Percentiles rank a stretch among this genome's conserved stretches.
Conservation (phyloP, 2,888 invertebrate species). For the Palloptera scutellata region DNA sequence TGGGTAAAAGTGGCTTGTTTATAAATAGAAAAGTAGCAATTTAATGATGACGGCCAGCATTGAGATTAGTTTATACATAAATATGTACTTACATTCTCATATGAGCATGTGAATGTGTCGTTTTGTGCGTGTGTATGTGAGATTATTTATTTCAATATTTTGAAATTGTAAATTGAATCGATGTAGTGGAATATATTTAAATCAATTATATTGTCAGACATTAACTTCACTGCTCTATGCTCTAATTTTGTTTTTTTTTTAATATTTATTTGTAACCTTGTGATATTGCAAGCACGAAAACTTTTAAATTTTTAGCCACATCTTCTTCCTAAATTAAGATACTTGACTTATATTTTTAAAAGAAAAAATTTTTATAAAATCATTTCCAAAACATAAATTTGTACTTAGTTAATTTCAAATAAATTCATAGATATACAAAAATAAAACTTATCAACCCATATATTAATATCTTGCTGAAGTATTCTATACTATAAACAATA, state of each 20-base stretch:
- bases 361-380: too few relatives aligned
- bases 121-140: neutral
- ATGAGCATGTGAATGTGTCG: neutral
- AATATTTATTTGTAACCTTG: neutral
- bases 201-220: constrained; percentile 16
- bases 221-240: constrained; percentile 2
- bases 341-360: too few relatives aligned
- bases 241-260: neutral
- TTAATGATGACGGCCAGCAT: constrained; percentile 19
- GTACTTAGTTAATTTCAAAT: too few relatives aligned
- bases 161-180: too few relatives aligned
- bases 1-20: constrained; percentile 44
- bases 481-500: too few relatives aligned
- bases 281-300: too few relatives aligned
- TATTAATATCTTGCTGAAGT: too few relatives aligned
- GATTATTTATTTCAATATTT: neutral
- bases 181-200: neutral
- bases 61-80: constrained; percentile 34
- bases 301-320: too few relatives aligned
- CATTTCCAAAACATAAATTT: too few relatives aligned
- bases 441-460: too few relatives aligned
- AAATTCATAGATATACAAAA: too few relatives aligned
- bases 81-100: neutral
- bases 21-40: constrained; percentile 35
- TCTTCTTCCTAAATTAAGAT: too few relatives aligned